Conservation (phyloP, 2,113 vertebrate species). For the Colaptes auratus region DNA sequence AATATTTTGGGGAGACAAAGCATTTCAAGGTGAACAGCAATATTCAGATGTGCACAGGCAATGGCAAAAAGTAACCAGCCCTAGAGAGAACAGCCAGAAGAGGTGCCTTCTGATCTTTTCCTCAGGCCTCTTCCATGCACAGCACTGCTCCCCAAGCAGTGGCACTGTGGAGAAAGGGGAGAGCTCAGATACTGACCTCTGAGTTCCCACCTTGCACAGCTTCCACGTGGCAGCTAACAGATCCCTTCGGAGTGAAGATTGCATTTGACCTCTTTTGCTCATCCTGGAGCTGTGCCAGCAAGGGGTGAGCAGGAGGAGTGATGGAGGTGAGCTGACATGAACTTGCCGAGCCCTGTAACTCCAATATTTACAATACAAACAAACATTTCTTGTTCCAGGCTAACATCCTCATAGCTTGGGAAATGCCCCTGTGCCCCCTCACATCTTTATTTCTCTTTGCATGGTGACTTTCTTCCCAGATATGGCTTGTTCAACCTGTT, state of each 20-base stretch:
- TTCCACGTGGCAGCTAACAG: background rate
- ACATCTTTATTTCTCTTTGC: background rate
- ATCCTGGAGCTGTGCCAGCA: background rate
- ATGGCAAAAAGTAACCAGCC: background rate
- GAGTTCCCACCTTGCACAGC: background rate
- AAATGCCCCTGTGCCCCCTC: background rate
- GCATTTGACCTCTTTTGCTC: background rate
- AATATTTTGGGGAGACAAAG: background rate
- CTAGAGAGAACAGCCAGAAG: background rate
- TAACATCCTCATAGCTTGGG: background rate
- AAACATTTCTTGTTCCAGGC: background rate
- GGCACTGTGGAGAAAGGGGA: background rate
- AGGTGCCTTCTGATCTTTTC: background rate
- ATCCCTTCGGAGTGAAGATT: accelerated
- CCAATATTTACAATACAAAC: background rate
- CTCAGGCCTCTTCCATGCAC: background rate
- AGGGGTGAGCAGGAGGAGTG: background rate
- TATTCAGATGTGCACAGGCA: background rate
- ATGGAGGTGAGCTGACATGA: background rate
- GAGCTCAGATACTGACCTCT: accelerated
- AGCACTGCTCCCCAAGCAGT: background rate
- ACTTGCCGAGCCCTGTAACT: background rate
- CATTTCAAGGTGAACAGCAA: background rate
- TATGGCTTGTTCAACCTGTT: background rate
- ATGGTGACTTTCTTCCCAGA: background rate